Evolutionary conservation across 2,113 vertebrate genomes (phyloP).

Genomic region (Indri indri): DNA sequence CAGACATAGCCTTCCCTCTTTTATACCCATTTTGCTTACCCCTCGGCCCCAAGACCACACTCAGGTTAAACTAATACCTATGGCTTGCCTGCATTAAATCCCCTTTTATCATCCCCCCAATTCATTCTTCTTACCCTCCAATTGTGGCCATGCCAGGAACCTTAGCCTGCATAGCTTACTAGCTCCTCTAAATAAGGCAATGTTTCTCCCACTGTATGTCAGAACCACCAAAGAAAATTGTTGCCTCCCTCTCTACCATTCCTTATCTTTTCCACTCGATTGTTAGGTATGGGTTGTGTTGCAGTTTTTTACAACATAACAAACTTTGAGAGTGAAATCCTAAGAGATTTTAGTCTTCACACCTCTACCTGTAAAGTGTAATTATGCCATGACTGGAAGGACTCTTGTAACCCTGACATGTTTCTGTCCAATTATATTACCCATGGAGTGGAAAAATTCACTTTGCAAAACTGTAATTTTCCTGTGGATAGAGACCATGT

Average conservation of each 20-base stretch:
- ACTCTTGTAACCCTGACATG: background rate
- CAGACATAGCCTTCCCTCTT: background rate
- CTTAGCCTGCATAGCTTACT: background rate
- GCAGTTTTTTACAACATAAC: background rate
- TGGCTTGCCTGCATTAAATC: background rate
- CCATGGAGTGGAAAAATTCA: conserved; percentile 29
- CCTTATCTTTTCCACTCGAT: background rate
- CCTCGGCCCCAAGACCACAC: background rate
- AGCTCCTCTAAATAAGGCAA: background rate
- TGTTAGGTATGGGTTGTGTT: background rate
- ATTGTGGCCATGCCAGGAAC: background rate
- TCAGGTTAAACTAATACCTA: background rate
- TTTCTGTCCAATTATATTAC: conserved; percentile 34
- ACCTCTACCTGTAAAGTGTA: background rate
- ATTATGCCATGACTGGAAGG: background rate
- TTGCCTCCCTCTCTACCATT: background rate
- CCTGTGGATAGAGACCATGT: background rate
- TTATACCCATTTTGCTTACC: background rate
- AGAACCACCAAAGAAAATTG: background rate
- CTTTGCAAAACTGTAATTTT: conserved; percentile 27
- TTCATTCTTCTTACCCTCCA: background rate
- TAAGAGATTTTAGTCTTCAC: conserved; percentile 28
- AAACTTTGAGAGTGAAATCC: background rate
- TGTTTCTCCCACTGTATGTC: background rate
- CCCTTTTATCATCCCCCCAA: background rate